Evolutionary conservation across 2,113 vertebrate species (phyloP).

Genomic region (Bothrops jararaca): DNA sequence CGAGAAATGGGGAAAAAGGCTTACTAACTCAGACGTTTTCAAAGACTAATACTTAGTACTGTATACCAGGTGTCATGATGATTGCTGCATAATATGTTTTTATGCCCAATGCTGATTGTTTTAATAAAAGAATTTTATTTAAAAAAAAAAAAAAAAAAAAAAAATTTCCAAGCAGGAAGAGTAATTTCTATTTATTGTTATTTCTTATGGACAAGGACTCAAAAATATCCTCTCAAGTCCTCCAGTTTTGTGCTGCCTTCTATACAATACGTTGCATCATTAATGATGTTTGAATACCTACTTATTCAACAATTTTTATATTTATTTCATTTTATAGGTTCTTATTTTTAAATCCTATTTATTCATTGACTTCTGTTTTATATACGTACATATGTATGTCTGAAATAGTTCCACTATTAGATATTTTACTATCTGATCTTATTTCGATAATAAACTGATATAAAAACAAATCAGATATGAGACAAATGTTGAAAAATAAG

Average conservation of each 20-base stretch:
- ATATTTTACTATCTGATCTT: neutral
- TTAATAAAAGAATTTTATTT: too few relatives aligned
- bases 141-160: too few relatives aligned
- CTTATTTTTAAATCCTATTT: neutral
- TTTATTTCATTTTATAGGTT: neutral
- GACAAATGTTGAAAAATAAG: neutral
- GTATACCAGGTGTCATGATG: too few relatives aligned
- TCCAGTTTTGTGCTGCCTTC: neutral
- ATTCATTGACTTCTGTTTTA: neutral
- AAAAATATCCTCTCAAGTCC: neutral
- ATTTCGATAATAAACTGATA: neutral
- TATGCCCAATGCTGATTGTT: too few relatives aligned
- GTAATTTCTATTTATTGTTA: neutral
- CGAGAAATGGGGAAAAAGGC: too few relatives aligned
- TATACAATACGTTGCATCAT: neutral
- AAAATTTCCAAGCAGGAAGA: neutral
- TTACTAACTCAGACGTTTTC: too few relatives aligned
- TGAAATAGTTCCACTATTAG: neutral
- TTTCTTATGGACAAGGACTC: neutral
- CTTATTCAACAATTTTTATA: neutral
- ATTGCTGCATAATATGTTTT: too few relatives aligned
- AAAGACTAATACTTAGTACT: too few relatives aligned
- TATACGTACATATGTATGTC: neutral
- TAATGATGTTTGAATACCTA: neutral
- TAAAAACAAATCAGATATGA: neutral